Percentiles rank a stretch among this genome's conserved stretches.
These are phyloP conservation scores for Epicampocera succincta DNA, from an alignment of 2,888 invertebrate species.

Conservation along the genomic window DNA sequence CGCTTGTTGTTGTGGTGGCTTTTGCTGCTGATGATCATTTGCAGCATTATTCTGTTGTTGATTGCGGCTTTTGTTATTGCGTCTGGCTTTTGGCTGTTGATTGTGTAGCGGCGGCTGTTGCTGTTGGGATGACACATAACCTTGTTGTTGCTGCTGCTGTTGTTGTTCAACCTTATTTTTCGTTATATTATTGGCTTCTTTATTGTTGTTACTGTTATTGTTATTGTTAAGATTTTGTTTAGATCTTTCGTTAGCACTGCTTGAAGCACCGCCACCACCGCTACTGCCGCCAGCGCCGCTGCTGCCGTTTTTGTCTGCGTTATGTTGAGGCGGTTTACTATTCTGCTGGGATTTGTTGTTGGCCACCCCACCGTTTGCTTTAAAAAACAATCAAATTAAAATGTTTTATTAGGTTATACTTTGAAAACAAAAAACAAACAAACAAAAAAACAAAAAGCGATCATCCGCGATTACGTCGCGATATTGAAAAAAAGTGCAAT, in stretches of 20 bases:
- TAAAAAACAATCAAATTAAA: slow-evolving; percentile 31
- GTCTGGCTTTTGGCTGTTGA: slow-evolving; percentile 77
- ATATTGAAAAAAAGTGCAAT: not conserved
- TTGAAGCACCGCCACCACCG: slow-evolving; percentile 66
- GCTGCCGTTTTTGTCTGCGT: slow-evolving; percentile 77
- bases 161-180: slow-evolving; percentile 72
- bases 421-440: not conserved
- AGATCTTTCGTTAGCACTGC: slow-evolving; percentile 74
- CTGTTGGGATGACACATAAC: slow-evolving; percentile 62
- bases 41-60: slow-evolving; percentile 76
- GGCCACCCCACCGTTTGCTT: slow-evolving; percentile 80
- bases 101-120: slow-evolving; percentile 71
- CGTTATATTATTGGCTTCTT: slow-evolving; percentile 73
- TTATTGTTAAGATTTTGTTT: slow-evolving; percentile 73
- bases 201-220: slow-evolving; percentile 72
- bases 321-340: slow-evolving; percentile 77
- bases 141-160: slow-evolving; percentile 70
- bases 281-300: slow-evolving; percentile 71
- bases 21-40: slow-evolving; percentile 71
- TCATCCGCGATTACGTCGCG: slow-evolving; percentile 1
- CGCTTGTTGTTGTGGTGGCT: slow-evolving; percentile 70
- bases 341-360: slow-evolving; percentile 79
- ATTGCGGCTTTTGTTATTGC: slow-evolving; percentile 78
- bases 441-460: not conserved
- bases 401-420: slow-evolving; percentile 4